Percentiles rank a stretch among this genome's conserved stretches.
Conservation (phyloP, 2,113 vertebrate species). For the Uropsilus gracilis region DNA sequence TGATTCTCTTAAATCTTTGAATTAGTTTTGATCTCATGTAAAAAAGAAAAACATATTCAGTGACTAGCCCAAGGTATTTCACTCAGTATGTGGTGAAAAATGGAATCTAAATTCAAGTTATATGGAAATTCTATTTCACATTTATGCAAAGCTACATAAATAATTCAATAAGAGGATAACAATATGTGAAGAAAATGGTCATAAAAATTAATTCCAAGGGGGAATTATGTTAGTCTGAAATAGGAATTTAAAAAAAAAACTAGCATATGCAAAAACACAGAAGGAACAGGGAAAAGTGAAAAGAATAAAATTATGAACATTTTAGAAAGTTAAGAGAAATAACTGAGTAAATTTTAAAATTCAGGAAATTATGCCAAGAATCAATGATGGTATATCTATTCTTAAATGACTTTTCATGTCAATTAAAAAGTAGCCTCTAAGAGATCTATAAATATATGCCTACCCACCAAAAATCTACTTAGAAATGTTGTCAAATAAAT, state of each 20-base stretch:
- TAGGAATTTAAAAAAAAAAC: neutral
- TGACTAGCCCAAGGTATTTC: neutral
- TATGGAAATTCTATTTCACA: neutral
- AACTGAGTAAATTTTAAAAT: neutral
- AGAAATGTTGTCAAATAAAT: neutral
- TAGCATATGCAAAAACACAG: neutral
- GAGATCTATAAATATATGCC: neutral
- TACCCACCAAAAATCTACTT: neutral
- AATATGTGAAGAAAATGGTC: neutral
- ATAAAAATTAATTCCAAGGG: neutral
- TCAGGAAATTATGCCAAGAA: neutral
- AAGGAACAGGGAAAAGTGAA: neutral
- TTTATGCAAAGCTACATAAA: neutral
- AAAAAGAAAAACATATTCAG: neutral
- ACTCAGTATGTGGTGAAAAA: neutral
- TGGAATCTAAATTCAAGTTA: neutral
- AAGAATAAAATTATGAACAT: neutral
- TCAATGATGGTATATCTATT: too few relatives aligned
- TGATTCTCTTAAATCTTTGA: neutral
- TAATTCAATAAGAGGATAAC: neutral
- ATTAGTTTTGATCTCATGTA: neutral
- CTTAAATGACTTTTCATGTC: neutral
- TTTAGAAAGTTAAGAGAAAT: slow-evolving; percentile 20
- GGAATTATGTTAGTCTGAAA: neutral
- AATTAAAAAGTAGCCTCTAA: neutral